These are phyloP conservation scores for Doryteuthis pealeii DNA, from an alignment of 1,140 invertebrate genomes.

Conservation along the genomic window DNA sequence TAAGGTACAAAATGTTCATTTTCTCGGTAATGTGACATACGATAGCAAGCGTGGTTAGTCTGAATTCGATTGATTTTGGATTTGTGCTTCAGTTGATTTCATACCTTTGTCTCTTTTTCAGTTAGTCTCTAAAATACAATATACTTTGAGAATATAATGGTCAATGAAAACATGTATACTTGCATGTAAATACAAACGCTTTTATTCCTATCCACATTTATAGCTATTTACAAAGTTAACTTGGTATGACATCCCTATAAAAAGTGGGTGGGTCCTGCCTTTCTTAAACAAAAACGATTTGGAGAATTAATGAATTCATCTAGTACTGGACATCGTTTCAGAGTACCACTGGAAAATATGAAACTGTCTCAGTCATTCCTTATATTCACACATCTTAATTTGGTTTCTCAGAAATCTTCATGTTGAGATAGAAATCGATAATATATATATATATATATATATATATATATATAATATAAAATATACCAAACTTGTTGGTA, in stretches of 20 bases:
- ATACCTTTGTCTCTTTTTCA: background rate
- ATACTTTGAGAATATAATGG: background rate
- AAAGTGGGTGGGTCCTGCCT: background rate
- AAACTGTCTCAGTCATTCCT: background rate
- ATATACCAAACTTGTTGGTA: too few relatives aligned
- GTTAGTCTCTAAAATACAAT: background rate
- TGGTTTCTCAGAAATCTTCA: background rate
- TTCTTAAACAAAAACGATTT: background rate
- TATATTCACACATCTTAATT: background rate
- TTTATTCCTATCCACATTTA: background rate
- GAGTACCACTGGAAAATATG: background rate
- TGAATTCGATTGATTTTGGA: background rate
- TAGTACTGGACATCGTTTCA: background rate
- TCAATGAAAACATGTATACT: background rate
- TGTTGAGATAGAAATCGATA: too few relatives aligned
- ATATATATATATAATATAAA: too few relatives aligned
- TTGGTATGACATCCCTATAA: background rate
- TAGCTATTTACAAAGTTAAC: background rate
- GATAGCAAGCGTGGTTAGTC: background rate
- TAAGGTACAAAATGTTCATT: conserved; percentile 8
- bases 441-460: too few relatives aligned
- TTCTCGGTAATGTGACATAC: conserved; percentile 6
- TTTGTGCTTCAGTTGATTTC: background rate
- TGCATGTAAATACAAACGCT: background rate
- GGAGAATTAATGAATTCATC: background rate